Conservation (phyloP, 2,888 invertebrate species). For the Rugalucina vietnamica region DNA sequence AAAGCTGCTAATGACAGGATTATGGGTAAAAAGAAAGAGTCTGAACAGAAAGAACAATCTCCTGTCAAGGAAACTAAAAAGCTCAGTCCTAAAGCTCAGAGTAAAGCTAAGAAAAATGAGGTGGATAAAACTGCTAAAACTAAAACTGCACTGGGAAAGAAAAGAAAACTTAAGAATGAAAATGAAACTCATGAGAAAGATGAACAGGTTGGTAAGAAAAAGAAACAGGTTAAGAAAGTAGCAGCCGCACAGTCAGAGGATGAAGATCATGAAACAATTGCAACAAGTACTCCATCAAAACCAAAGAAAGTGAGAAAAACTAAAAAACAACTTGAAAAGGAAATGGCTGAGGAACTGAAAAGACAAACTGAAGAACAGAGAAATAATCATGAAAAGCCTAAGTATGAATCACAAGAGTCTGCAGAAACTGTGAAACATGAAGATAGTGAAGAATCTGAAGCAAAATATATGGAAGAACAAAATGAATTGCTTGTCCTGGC, state of each 20-base stretch:
- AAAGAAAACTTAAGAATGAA: conserved; percentile 16
- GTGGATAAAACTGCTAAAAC: conserved; percentile 2
- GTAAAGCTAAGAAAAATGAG: not conserved
- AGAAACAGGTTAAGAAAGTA: conserved; percentile 32
- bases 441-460: conserved; percentile 9
- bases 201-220: conserved; percentile 49
- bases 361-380: conserved; percentile 59
- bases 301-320: conserved; percentile 40
- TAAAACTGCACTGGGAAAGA: conserved; percentile 25
- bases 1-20: conserved; percentile 28
- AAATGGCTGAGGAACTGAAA: conserved; percentile 50
- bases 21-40: not conserved
- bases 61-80: conserved; percentile 41
- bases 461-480: conserved; percentile 38
- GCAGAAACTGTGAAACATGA: not conserved
- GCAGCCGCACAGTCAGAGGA: too few species aligned
- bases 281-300: conserved; percentile 36
- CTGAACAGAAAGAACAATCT: conserved; percentile 9
- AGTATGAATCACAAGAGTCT: conserved; percentile 12
- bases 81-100: conserved; percentile 23
- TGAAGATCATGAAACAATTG: conserved; percentile 28
- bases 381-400: conserved; percentile 50
- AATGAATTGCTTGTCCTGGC: not conserved
- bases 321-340: conserved; percentile 38
- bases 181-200: conserved; percentile 20